A percentile compares a stretch with the other conserved stretches of the same genome.
These are phyloP conservation scores for Melipona bicolor DNA, from an alignment of 2,888 invertebrate genomes.

Conservation along the genomic window DNA sequence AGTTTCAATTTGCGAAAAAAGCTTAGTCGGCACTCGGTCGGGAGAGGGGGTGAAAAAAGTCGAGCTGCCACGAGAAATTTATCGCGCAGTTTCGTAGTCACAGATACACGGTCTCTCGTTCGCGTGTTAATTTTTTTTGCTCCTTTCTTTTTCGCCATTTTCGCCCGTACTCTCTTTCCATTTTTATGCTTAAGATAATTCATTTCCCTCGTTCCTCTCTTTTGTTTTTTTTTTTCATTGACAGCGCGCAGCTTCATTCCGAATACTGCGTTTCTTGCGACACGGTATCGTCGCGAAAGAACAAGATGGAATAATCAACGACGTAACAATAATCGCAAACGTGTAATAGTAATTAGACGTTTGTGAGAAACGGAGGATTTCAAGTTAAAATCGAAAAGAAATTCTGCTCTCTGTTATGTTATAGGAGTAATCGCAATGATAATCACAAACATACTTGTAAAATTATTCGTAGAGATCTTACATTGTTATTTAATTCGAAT, in stretches of 20 bases:
- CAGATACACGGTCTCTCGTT: not conserved
- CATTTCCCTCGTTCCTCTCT: not conserved
- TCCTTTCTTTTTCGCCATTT: not conserved
- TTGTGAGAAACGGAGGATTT: too few species aligned
- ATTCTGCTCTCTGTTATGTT: too few species aligned
- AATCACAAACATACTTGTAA: too few species aligned
- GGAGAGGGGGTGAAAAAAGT: slow-evolving; percentile 9
- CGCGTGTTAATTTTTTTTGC: not conserved
- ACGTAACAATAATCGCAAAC: too few species aligned
- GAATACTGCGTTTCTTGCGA: not conserved
- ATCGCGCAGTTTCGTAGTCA: slow-evolving; percentile 32
- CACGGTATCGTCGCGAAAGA: not conserved
- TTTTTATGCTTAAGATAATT: slow-evolving; percentile 13
- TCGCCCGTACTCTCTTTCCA: not conserved
- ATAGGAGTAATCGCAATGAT: too few species aligned
- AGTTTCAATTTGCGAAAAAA: slow-evolving; percentile 61
- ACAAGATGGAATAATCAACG: not conserved
- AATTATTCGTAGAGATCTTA: too few species aligned
- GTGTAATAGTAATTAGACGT: too few species aligned
- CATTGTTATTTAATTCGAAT: too few species aligned
- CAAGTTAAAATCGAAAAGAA: too few species aligned
- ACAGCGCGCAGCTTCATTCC: not conserved
- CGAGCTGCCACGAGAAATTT: slow-evolving; percentile 45
- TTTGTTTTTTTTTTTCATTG: not conserved
- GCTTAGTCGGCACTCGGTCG: slow-evolving; percentile 39